Evolutionary conservation across 1,140 invertebrate genomes (phyloP), one percentile per base, ranked within the genome.

Genomic region (Tetramorium alpestre): DNA sequence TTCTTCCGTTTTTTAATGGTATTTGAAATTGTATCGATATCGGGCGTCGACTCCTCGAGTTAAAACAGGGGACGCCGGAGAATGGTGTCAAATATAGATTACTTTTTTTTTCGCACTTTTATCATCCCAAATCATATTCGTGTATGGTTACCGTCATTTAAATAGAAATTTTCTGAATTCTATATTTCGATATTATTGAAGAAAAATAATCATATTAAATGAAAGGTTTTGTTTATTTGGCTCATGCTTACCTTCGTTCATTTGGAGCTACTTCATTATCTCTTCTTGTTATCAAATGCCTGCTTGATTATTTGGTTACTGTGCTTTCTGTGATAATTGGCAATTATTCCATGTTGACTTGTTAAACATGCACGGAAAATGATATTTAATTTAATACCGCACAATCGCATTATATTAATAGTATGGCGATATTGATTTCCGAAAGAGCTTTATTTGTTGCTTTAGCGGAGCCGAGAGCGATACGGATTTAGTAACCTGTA

Each of bases 361-460:
- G 51, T 70, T 70, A 58, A 81, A 70, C 65, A 81, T 65, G 44
- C n/a, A 38, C 22, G 38, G 51, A 44, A 28, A 60, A 84, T 80
- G 62, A 80, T 84, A 84, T 84, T 84, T 84, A 84, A 84, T 70
- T 82, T 82, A 70, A 82, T 73, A 73, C 69, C 54, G 13, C 64
- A 82, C 67, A 73, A 82, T 82, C 67, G 67, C 54, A 73, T 82
- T 82, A 82, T 47, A 82, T 67, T 82, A 82, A 82, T 58, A 56
- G 67, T 56, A 73, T 33, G 18, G 25, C 41, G 54, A 60, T 88
- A 86, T 86, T 64, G 88, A 88, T 88, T 78, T 69, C 33, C 75
- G 51, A n/a, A 51, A 84, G 73, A 54, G 64, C 78, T 82, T 73
- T 73, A 84, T 86, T 84, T 75, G 64, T 86, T 88, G 75, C 58